Evolutionary conservation across 2,113 vertebrate species (phyloP).

Genomic region (zebrafish (Danio rerio)): DNA sequence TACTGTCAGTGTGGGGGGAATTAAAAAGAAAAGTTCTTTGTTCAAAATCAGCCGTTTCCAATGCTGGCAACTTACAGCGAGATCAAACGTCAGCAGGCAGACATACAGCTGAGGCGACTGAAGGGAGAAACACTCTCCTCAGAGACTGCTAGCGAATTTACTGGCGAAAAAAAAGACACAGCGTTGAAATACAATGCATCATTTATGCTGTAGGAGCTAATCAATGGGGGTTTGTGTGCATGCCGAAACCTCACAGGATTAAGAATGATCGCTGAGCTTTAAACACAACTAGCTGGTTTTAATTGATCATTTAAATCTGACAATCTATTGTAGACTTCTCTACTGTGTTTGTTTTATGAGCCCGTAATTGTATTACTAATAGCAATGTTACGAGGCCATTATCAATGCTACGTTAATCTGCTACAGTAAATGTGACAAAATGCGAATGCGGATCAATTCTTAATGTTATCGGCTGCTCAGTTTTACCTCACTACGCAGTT

Average conservation of each 20-base stretch:
- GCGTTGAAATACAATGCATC: neutral
- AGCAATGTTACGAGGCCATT: slow-evolving; percentile 21
- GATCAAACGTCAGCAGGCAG: slow-evolving; percentile 18
- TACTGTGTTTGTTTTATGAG: slow-evolving; percentile 27
- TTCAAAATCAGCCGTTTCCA: slow-evolving; percentile 52
- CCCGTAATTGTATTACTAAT: slow-evolving; percentile 30
- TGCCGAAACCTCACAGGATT: neutral
- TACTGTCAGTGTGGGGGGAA: slow-evolving; percentile 34
- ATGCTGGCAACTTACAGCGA: neutral
- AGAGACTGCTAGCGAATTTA: slow-evolving; percentile 1
- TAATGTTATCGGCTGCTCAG: neutral
- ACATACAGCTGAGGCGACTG: slow-evolving; percentile 8
- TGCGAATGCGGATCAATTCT: slow-evolving; percentile 4
- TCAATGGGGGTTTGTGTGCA: neutral
- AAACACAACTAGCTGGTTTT: slow-evolving; percentile 21
- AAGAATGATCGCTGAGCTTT: slow-evolving; percentile 20
- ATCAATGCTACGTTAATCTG: slow-evolving; percentile 32
- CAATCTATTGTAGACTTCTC: neutral
- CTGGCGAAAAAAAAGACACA: slow-evolving; percentile 5
- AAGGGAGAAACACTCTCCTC: neutral
- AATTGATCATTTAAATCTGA: slow-evolving; percentile 12
- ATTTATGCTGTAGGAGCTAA: neutral
- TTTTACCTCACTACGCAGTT: neutral
- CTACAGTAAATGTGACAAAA: neutral
- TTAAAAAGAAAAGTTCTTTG: slow-evolving; percentile 27